phyloP scores from a whole-genome alignment of 2,113 vertebrate genomes.

The Takifugu bimaculatus region DNA sequence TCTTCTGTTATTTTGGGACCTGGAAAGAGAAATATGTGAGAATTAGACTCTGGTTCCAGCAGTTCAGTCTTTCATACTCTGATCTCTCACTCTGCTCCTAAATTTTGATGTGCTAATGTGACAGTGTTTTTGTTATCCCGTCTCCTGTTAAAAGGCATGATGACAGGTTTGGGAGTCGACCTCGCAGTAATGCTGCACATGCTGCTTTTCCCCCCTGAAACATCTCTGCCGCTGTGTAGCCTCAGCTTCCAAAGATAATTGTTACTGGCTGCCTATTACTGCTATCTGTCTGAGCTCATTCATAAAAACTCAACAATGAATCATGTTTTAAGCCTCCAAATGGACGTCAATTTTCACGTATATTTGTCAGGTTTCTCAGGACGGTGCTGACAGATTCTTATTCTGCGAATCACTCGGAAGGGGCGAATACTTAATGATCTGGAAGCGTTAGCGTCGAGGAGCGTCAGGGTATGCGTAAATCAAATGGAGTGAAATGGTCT shows the following conservation, averaged over 20 bases:
- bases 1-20: constrained; percentile 72
- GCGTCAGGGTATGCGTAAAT: constrained; percentile 21
- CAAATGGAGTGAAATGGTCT: constrained; percentile 23
- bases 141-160: neutral
- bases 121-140: neutral
- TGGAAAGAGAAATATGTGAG: constrained; percentile 60
- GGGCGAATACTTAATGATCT: constrained; percentile 44
- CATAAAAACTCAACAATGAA: constrained; percentile 34
- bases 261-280: constrained; percentile 13
- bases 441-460: constrained; percentile 48
- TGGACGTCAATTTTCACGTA: constrained; percentile 33
- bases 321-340: constrained; percentile 37
- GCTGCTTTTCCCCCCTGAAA: neutral
- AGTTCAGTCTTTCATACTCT: no score
- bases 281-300: constrained; percentile 15
- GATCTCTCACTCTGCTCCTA: neutral
- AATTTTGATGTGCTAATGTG: neutral
- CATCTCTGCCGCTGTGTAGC: neutral
- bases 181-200: neutral
- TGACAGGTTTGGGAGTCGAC: no score
- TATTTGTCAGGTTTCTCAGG: constrained; percentile 39
- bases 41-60: neutral
- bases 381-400: constrained; percentile 27
- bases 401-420: constrained; percentile 54
- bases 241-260: constrained; percentile 23